Conservation (phyloP, 2,113 vertebrate genomes). For the Lonchura striata region DNA sequence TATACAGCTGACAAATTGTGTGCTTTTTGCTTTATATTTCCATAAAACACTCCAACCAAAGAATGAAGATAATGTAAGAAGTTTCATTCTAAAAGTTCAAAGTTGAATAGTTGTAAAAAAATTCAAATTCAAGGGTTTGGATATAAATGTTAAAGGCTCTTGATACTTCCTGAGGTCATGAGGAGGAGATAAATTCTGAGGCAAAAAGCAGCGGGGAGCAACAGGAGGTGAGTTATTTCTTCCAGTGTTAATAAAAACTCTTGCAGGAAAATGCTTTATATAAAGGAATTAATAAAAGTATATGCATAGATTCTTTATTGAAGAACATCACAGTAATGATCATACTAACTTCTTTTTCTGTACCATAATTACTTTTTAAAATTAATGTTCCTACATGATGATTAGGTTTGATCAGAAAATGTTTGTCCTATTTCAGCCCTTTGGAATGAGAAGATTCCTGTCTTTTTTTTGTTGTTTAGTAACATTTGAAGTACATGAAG, state of each 20-base stretch:
- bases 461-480: background rate
- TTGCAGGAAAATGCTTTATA: background rate
- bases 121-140: background rate
- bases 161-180: background rate
- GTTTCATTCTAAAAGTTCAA: background rate
- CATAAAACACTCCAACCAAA: background rate
- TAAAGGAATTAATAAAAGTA: constrained; percentile 42
- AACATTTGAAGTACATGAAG: background rate
- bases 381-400: constrained; percentile 27
- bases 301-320: background rate
- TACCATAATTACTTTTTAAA: background rate
- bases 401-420: constrained; percentile 13
- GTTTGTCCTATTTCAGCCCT: background rate
- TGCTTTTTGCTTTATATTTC: background rate
- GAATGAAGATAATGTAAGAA: background rate
- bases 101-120: background rate
- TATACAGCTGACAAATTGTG: background rate
- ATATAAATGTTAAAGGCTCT: background rate
- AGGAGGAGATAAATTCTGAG: background rate
- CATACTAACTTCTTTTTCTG: background rate
- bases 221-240: background rate
- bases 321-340: constrained; percentile 27
- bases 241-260: background rate
- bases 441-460: background rate
- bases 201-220: background rate